Percentiles rank a stretch among this genome's conserved stretches.
Evolutionary conservation across 2,797 vertebrate genomes (phyloP).

Genomic region (Schizopygopsis malacanthus): DNA sequence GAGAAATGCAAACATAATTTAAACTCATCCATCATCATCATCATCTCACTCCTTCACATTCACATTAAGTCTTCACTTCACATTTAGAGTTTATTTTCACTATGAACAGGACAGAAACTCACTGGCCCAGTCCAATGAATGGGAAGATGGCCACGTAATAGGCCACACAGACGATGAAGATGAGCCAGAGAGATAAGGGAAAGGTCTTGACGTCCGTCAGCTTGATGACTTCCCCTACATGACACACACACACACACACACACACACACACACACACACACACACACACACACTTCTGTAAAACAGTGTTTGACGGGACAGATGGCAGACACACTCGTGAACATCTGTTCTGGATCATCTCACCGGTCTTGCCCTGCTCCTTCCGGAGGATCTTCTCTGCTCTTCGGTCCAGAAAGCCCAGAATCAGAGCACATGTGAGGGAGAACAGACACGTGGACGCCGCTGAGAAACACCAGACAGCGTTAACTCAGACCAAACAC

Average conservation of each 20-base stretch:
- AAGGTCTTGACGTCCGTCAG: slow-evolving; percentile 95
- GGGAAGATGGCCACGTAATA: slow-evolving; percentile 95
- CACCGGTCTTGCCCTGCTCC: slow-evolving; percentile 88
- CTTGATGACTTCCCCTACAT: slow-evolving; percentile 90
- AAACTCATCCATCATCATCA: not conserved
- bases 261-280: not conserved
- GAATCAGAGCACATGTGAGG: slow-evolving; percentile 83
- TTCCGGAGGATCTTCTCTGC: slow-evolving; percentile 93
- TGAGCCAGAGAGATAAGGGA: slow-evolving; percentile 88
- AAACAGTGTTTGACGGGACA: not conserved
- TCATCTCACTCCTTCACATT: not conserved
- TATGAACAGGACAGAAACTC: slow-evolving; percentile 66
- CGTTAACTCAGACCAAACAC: not conserved
- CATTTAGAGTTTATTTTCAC: not conserved
- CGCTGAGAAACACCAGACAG: slow-evolving; percentile 72
- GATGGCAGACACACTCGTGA: not conserved
- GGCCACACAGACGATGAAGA: slow-evolving; percentile 92
- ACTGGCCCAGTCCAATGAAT: slow-evolving; percentile 97
- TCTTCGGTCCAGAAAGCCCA: slow-evolving; percentile 90
- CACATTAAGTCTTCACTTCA: too few relatives aligned
- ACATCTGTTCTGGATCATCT: slow-evolving; percentile 30
- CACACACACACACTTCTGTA: not conserved
- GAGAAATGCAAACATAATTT: slow-evolving; percentile 1
- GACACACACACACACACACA: slow-evolving; percentile 29
- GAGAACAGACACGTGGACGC: slow-evolving; percentile 88